phyloP scores from a whole-genome alignment of 2,797 vertebrate genomes.

The Neosilurus mollespiculum region DNA sequence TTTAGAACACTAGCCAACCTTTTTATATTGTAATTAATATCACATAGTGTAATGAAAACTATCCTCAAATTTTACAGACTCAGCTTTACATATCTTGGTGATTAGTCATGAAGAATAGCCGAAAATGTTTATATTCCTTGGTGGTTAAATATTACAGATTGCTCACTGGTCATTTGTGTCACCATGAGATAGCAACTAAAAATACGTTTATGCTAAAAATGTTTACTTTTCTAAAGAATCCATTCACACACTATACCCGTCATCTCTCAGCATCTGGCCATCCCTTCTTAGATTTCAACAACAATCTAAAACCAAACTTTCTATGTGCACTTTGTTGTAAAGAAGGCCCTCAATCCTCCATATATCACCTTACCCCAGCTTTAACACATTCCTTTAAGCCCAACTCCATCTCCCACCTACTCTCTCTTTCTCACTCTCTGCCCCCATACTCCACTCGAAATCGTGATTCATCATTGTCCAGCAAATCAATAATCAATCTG shows the following conservation, averaged over 20 bases:
- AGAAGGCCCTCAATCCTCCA: constrained; percentile 59
- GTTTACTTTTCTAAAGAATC: constrained; percentile 2
- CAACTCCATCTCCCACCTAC: constrained; percentile 46
- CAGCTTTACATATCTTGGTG: background rate
- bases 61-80: background rate
- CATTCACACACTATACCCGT: constrained; percentile 36
- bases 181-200: background rate
- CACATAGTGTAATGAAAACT: background rate
- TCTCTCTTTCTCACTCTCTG: constrained; percentile 36
- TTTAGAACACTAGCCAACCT: background rate
- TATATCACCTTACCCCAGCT: constrained; percentile 38
- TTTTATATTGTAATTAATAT: background rate
- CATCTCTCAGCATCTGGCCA: constrained; percentile 24
- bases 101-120: background rate
- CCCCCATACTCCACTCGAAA: constrained; percentile 62
- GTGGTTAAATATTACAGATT: background rate
- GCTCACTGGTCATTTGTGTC: background rate
- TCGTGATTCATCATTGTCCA: constrained; percentile 80
- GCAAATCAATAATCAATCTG: constrained; percentile 86
- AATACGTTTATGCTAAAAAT: no score
- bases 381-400: constrained; percentile 44
- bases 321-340: constrained; percentile 66
- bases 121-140: background rate
- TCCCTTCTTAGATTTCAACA: constrained; percentile 19
- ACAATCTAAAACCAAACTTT: constrained; percentile 27